These are phyloP conservation scores for Heliopora coerulea DNA, from an alignment of 92 coral and sea anemone genomes.

Conservation along the genomic window DNA sequence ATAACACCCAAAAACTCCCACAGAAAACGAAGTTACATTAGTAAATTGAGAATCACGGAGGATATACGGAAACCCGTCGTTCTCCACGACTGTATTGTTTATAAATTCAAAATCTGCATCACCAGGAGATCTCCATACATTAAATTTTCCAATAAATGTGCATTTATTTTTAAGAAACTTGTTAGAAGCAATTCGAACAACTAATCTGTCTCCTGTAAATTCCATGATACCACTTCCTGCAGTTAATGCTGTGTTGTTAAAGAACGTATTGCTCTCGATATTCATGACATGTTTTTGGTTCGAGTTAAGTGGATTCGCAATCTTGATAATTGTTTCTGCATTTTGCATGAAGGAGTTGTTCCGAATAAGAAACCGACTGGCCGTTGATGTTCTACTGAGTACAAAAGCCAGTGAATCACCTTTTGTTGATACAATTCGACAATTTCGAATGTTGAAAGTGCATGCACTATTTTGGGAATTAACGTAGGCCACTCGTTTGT, in stretches of 20 bases:
- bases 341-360: background rate
- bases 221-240: slow-evolving; percentile 43
- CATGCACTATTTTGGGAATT: no score
- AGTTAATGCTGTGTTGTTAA: slow-evolving; percentile 28
- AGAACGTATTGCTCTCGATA: slow-evolving; percentile 44
- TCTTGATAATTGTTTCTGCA: background rate
- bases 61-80: background rate
- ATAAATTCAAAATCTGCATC: slow-evolving; percentile 1
- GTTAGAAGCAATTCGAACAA: slow-evolving; percentile 38
- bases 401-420: no score
- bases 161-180: slow-evolving; percentile 33
- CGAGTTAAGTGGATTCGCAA: no score
- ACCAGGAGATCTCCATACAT: background rate
- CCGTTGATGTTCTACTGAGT: no score
- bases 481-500: background rate
- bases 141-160: slow-evolving; percentile 25
- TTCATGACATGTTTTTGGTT: no score
- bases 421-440: no score
- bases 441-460: no score
- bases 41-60: background rate
- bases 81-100: slow-evolving; percentile 49
- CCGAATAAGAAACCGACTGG: background rate
- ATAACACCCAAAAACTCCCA: slow-evolving; percentile 37
- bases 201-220: slow-evolving; percentile 20
- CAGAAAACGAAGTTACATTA: background rate